Evolutionary conservation across 2,113 vertebrate species (phyloP).

Genomic region (Isurus oxyrinchus): DNA sequence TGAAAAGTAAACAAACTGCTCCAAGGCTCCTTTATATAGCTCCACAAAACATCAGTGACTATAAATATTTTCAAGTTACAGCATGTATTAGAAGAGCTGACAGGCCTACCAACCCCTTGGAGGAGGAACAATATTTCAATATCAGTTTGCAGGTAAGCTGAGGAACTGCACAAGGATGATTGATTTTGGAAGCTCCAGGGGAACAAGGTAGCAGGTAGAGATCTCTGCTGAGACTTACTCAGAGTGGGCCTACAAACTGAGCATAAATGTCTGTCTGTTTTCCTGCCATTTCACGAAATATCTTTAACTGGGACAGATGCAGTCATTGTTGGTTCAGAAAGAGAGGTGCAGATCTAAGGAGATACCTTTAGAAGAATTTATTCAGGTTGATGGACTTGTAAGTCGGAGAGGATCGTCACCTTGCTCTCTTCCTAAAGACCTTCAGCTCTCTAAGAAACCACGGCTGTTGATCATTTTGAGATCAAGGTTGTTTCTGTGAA

Average conservation of each 20-base stretch:
- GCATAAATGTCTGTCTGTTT: background rate
- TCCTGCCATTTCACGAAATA: background rate
- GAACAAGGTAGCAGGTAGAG: background rate
- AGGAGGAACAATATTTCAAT: background rate
- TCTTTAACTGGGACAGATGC: background rate
- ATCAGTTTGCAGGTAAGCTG: background rate
- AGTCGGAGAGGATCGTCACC: too few relatives aligned
- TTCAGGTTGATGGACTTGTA: background rate
- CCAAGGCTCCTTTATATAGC: background rate
- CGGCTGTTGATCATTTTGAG: background rate
- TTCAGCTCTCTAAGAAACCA: background rate
- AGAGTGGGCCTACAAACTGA: background rate
- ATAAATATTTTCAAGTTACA: background rate
- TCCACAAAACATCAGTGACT: background rate
- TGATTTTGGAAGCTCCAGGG: background rate
- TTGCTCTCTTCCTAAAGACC: too few relatives aligned
- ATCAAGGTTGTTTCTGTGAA: background rate
- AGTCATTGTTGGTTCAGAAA: background rate
- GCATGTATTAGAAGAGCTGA: background rate
- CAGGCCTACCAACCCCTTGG: background rate
- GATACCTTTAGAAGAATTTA: background rate
- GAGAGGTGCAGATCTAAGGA: background rate
- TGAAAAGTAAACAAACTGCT: conserved; percentile 19
- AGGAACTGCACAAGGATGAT: background rate
- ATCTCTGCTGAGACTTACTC: background rate